phyloP scores from a whole-genome alignment of 1,140 invertebrate species.

The Heliconius eleuchia region DNA sequence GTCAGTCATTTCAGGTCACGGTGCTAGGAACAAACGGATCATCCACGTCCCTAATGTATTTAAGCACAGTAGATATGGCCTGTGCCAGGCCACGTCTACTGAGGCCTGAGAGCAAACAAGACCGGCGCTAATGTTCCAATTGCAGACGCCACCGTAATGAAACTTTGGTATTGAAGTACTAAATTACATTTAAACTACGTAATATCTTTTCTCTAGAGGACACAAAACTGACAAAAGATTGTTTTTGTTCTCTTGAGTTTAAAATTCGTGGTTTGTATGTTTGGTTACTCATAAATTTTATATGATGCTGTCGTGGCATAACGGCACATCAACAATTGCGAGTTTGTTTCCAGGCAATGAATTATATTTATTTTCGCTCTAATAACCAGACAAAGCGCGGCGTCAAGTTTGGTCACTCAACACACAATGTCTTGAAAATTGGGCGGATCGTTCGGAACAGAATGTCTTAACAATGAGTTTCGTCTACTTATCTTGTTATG shows the following conservation, averaged over 20 bases:
- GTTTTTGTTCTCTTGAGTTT: not conserved
- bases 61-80: not conserved
- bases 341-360: no score
- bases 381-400: no score
- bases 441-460: no score
- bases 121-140: not conserved
- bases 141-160: not conserved
- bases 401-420: no score
- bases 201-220: not conserved
- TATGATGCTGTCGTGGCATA: no score
- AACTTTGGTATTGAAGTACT: not conserved
- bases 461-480: no score
- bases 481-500: no score
- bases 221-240: not conserved
- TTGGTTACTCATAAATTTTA: no score
- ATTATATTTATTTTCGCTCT: no score
- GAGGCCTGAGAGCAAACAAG: not conserved
- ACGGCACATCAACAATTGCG: no score
- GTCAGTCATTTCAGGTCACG: slow-evolving; percentile 11
- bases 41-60: slow-evolving; percentile 11
- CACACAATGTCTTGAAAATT: no score
- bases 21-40: slow-evolving; percentile 6
- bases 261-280: no score
- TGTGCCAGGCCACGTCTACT: not conserved
- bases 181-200: not conserved